Conservation (phyloP, 2,888 invertebrate species). For the Hemaris fuciformis region DNA sequence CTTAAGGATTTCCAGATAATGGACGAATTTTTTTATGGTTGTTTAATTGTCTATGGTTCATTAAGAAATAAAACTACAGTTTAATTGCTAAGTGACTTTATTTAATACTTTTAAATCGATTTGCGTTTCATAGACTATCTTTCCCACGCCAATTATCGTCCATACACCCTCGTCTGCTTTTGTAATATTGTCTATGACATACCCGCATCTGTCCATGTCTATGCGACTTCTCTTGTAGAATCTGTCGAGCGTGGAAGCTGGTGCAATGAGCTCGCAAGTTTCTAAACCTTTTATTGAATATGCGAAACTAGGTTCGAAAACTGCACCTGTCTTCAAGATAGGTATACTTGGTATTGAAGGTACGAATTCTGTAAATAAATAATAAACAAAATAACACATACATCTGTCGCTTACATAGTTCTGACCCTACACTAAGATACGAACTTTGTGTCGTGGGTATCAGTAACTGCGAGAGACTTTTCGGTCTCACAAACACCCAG, state of each 20-base stretch:
- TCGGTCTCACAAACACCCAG: too few relatives aligned
- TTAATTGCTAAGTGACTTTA: not conserved
- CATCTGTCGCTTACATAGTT: too few relatives aligned
- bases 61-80: not conserved
- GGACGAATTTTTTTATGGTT: too few relatives aligned
- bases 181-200: constrained; percentile 50
- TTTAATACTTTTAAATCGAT: constrained; percentile 32
- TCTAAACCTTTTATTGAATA: constrained; percentile 46
- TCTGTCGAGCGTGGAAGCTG: constrained; percentile 51
- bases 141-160: constrained; percentile 59
- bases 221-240: constrained; percentile 41
- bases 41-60: not conserved
- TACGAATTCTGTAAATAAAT: constrained; percentile 49
- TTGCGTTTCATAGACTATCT: constrained; percentile 48
- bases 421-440: too few relatives aligned
- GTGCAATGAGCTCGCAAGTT: constrained; percentile 55
- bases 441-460: too few relatives aligned
- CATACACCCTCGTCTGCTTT: constrained; percentile 51
- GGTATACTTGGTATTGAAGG: constrained; percentile 27
- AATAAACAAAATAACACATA: not conserved
- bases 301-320: constrained; percentile 49
- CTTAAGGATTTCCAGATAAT: too few relatives aligned
- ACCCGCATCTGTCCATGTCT: constrained; percentile 47
- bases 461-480: too few relatives aligned
- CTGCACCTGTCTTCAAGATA: constrained; percentile 37